These are phyloP conservation scores for Selenia dentaria DNA, from an alignment of 2,888 invertebrate species.

Conservation along the genomic window DNA sequence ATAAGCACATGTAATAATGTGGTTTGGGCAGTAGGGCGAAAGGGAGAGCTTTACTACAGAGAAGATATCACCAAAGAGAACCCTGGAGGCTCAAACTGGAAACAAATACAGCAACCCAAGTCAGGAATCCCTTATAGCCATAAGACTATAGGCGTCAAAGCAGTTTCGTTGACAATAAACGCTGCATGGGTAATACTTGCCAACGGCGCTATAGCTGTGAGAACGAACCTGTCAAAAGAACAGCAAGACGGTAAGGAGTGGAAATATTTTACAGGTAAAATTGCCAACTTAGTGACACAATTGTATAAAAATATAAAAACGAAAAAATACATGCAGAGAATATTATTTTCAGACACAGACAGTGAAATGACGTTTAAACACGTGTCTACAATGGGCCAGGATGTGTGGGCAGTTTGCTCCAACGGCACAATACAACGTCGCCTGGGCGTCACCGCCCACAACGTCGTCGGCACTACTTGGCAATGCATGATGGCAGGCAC, in stretches of 20 bases:
- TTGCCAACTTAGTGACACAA: constrained; percentile 57
- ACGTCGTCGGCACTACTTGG: constrained; percentile 92
- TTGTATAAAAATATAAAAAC: constrained; percentile 16
- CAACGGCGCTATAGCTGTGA: constrained; percentile 89
- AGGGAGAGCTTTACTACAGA: constrained; percentile 93
- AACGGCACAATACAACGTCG: constrained; percentile 89
- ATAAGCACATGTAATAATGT: constrained; percentile 88
- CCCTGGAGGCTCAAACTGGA: constrained; percentile 89
- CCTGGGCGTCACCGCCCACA: constrained; percentile 89
- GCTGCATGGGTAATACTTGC: constrained; percentile 93
- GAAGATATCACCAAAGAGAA: constrained; percentile 89
- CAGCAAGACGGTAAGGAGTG: constrained; percentile 94
- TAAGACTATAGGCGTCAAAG: constrained; percentile 84
- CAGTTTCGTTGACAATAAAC: constrained; percentile 88
- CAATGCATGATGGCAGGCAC: constrained; percentile 86
- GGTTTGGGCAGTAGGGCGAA: constrained; percentile 94
- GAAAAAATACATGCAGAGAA: constrained; percentile 17
- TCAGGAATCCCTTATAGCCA: constrained; percentile 54
- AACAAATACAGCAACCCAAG: constrained; percentile 88
- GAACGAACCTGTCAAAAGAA: constrained; percentile 89
- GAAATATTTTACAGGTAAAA: constrained; percentile 85
- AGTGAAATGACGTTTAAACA: constrained; percentile 86
- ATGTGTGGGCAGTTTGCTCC: constrained; percentile 91
- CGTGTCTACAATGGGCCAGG: constrained; percentile 87
- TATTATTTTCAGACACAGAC: constrained; percentile 50